These are phyloP conservation scores for Himalopsyche kuldschensis DNA, from an alignment of 2,888 invertebrate species.

Conservation along the genomic window DNA sequence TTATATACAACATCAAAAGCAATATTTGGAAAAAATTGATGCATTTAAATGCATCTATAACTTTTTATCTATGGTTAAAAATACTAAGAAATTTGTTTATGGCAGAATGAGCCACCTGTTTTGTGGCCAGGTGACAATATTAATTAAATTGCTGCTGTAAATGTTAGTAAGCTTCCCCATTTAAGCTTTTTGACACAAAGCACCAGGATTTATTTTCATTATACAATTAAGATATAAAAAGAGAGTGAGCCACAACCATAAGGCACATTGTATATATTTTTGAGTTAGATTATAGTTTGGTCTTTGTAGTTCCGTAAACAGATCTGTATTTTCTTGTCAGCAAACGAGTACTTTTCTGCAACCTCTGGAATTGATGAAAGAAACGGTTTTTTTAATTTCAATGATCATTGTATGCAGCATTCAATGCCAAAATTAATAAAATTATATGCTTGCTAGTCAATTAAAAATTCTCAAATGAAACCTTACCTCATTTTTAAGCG, in stretches of 20 bases:
- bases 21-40: too few species aligned
- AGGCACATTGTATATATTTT: neutral
- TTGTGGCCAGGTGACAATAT: too few species aligned
- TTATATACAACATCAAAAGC: too few species aligned
- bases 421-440: neutral
- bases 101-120: too few species aligned
- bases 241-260: neutral
- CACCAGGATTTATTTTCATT: too few species aligned
- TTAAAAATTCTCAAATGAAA: neutral
- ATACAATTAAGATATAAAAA: too few species aligned
- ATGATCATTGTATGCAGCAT: neutral
- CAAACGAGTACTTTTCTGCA: slow-evolving; percentile 49
- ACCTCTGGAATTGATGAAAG: slow-evolving; percentile 48
- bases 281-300: slow-evolving; percentile 1
- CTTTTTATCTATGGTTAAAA: too few species aligned
- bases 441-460: neutral
- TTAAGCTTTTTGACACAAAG: too few species aligned
- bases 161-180: too few species aligned
- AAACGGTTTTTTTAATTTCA: slow-evolving; percentile 12
- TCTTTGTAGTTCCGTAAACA: slow-evolving; percentile 47
- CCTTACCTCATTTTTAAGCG: slow-evolving; percentile 60
- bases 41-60: too few species aligned
- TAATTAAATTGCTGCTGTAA: too few species aligned
- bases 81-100: too few species aligned
- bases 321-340: slow-evolving; percentile 53